A percentile compares a stretch with the other conserved stretches of the same genome.
Conservation (phyloP, 23 tunicate species). For the Oikopleura vanhoeffeni region DNA sequence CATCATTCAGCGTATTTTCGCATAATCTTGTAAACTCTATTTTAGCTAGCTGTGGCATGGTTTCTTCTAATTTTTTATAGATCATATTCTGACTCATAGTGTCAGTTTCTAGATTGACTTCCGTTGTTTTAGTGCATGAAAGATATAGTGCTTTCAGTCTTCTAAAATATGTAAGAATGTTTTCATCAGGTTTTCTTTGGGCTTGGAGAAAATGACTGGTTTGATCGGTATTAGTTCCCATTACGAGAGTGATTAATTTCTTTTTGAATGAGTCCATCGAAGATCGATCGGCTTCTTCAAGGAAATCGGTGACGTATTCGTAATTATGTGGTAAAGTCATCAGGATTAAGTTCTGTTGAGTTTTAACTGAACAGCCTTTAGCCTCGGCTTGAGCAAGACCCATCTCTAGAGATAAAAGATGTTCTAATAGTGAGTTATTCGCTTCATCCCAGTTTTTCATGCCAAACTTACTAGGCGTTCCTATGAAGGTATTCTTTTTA, state of each 20-base stretch:
- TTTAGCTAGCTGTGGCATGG: not conserved
- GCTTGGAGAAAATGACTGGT: not conserved
- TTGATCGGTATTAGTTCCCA: not conserved
- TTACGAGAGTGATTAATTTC: not conserved
- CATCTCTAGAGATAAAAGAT: not conserved
- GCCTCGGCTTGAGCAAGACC: not conserved
- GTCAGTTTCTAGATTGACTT: not conserved
- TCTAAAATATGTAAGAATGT: not conserved
- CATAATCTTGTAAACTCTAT: not conserved
- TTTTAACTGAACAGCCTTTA: not conserved
- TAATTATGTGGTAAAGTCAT: not conserved
- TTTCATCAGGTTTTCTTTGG: not conserved
- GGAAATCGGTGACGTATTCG: not conserved
- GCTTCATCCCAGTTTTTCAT: not conserved
- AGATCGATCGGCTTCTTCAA: not conserved
- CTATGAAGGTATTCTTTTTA: too few relatives aligned
- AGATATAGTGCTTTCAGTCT: not conserved
- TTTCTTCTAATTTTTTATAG: not conserved
- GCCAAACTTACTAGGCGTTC: not conserved
- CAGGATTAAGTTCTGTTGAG: not conserved
- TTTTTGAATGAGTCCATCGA: not conserved
- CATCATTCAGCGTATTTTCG: not conserved
- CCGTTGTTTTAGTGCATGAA: not conserved
- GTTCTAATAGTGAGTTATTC: not conserved
- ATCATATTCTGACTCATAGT: not conserved